Percentiles rank a stretch among this genome's conserved stretches.
These are phyloP conservation scores for Rapana venosa DNA, from an alignment of 2,888 invertebrate species.

Conservation along the genomic window DNA sequence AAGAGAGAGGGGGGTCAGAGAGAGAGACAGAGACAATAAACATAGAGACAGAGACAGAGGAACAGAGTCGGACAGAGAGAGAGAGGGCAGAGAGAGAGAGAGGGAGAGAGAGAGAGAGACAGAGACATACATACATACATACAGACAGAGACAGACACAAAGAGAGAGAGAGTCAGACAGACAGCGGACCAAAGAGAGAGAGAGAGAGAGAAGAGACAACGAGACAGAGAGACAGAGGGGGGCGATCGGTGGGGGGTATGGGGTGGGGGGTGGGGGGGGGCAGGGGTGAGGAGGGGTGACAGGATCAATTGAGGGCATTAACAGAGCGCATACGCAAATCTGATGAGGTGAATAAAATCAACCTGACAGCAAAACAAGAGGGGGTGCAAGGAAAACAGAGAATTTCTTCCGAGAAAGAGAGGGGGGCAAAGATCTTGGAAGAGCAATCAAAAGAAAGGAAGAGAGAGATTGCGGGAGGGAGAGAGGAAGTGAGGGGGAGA, in stretches of 20 bases:
- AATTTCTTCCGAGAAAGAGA: neutral
- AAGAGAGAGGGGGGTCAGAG: neutral
- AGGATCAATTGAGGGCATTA: too few relatives aligned
- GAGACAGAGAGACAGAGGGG: neutral
- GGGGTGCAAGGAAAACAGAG: too few relatives aligned
- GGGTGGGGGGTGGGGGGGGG: neutral
- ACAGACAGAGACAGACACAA: neutral
- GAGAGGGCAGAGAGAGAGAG: neutral
- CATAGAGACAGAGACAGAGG: neutral
- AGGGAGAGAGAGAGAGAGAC: neutral
- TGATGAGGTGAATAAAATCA: neutral
- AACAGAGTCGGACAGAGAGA: neutral
- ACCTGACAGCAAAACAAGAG: neutral
- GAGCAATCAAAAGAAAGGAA: neutral
- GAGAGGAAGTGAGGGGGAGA: neutral
- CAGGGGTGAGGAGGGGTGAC: too few relatives aligned
- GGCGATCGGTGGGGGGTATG: neutral
- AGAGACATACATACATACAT: too few relatives aligned
- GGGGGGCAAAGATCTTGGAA: neutral
- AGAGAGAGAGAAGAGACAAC: neutral
- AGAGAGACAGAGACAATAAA: too few relatives aligned
- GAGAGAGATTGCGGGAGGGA: neutral
- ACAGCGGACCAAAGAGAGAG: neutral
- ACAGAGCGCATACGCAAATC: neutral
- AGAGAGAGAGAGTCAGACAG: neutral